A percentile compares a stretch with the other conserved stretches of the same genome.
Conservation (phyloP, 2,797 vertebrate genomes). For the Coreius guichenoti region DNA sequence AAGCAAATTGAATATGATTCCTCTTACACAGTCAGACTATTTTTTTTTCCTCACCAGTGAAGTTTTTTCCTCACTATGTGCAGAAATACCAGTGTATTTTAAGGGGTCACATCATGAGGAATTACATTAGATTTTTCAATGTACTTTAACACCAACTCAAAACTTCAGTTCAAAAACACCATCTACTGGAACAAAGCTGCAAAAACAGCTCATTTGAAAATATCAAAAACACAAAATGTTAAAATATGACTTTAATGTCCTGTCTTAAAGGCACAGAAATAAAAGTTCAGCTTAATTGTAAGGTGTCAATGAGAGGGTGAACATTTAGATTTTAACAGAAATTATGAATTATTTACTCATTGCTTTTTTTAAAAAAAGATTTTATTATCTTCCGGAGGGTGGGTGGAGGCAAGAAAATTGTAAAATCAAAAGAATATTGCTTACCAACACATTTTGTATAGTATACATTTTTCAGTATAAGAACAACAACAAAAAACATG, state of each 20-base stretch:
- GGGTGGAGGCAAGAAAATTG: not conserved
- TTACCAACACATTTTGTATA: not conserved
- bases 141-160: not conserved
- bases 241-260: not conserved
- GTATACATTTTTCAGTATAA: not conserved
- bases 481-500: not conserved
- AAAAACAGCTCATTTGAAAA: not conserved
- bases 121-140: not conserved
- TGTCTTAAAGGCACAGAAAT: not conserved
- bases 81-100: not conserved
- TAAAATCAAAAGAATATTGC: too few species aligned
- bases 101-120: not conserved
- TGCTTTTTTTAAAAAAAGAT: not conserved
- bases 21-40: not conserved
- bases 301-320: not conserved
- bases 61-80: not conserved
- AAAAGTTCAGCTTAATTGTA: not conserved
- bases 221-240: not conserved
- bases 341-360: not conserved
- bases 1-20: conserved; percentile 19
- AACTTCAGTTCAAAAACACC: not conserved
- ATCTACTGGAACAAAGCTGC: not conserved
- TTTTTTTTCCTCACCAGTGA: not conserved
- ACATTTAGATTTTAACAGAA: not conserved
- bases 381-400: not conserved